Evolutionary conservation across 2,888 invertebrate genomes (phyloP).

Genomic region (Camptogramma bilineatum): DNA sequence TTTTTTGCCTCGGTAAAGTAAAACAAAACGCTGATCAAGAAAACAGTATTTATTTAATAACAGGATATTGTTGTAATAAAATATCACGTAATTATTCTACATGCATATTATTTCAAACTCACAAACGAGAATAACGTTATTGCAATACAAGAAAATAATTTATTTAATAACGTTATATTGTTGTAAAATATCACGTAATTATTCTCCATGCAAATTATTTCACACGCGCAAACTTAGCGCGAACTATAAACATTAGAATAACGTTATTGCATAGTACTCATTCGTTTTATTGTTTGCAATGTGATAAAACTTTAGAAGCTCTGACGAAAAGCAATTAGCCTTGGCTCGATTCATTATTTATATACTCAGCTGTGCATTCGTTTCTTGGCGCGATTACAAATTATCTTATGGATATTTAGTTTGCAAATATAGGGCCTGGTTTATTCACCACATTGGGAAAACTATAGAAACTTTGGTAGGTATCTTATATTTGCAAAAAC

Average conservation of each 20-base stretch:
- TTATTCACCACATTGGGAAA: not conserved
- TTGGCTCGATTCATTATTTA: constrained; percentile 42
- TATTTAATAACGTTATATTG: not conserved
- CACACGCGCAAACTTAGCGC: not conserved
- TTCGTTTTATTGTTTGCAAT: constrained; percentile 15
- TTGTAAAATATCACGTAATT: not conserved
- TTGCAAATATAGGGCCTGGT: not conserved
- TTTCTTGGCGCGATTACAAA: constrained; percentile 30
- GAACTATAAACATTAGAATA: constrained; percentile 11
- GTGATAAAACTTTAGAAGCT: constrained; percentile 3
- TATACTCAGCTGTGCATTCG: constrained; percentile 30
- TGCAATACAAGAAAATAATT: too few species aligned
- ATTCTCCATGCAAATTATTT: not conserved
- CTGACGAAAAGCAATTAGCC: constrained; percentile 37
- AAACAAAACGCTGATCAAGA: too few species aligned
- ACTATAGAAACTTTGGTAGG: not conserved
- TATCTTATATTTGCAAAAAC: not conserved
- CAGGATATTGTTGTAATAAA: too few species aligned
- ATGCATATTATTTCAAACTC: too few species aligned
- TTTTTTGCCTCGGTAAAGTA: too few species aligned
- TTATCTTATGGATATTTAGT: constrained; percentile 20
- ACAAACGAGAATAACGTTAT: too few species aligned
- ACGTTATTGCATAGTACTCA: not conserved
- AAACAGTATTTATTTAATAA: too few species aligned
- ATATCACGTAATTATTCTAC: too few species aligned